Evolutionary conservation across 2,888 invertebrate species (phyloP), one percentile per base, ranked within the genome.

Genomic region (Lucinisca nassula): DNA sequence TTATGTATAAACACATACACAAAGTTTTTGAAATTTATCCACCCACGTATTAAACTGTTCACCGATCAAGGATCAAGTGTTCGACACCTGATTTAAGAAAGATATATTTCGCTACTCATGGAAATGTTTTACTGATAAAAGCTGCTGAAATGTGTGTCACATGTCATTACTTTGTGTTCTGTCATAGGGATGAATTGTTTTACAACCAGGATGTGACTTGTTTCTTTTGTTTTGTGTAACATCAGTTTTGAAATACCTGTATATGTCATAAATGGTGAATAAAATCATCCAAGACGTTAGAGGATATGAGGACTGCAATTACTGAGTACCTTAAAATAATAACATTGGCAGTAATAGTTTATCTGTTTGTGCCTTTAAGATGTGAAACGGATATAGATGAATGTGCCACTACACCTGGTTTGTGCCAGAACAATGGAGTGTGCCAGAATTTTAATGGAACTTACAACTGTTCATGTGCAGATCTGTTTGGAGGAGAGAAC

Each of bases 301-400:
- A 37, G 55, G 30, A 76, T 58, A 58, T 35, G 77, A 49, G 77
- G 55, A 3, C 1, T 12, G 8, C 35, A 58, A 27, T 27, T 32
- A 51, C 24, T 10, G 58, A 38, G 37, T 37, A 51, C 37, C 38
- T 24, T 1, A n/a, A 58, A 58, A 58, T 40, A 27, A n/a, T 77
- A 55, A 61, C 58, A 38, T 35, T 78, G n/a, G 82, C 70, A 55
- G 35, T 88, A 45, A 77, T 73, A 17, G n/a, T 72, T 24, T 51
- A 21, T 84, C 45, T 83, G 58, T 79, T 85, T 87, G 61, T 87
- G 58, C 87, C 89, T 72, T 49, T 70, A 88, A 94, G 93, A 89
- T 94, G 94, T 84, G 88, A 93, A 83, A 90, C 89, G 32, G 88
- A 93, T 55, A 89, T 93, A 1, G 78, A 93, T 73, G 93, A 93